Evolutionary conservation across 2,113 vertebrate genomes (phyloP).

Genomic region (Neolamprologus kungweensis): DNA sequence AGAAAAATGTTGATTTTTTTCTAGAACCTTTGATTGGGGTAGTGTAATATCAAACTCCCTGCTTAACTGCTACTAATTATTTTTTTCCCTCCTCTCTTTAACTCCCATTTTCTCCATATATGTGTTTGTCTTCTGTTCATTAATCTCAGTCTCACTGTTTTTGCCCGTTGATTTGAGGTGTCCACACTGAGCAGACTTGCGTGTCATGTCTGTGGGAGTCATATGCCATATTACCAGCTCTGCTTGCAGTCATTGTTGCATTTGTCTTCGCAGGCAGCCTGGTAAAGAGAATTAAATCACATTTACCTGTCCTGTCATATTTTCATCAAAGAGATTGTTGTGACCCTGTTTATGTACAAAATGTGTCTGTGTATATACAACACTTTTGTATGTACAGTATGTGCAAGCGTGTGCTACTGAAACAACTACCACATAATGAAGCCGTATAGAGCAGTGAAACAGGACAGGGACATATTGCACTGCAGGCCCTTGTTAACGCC

Average conservation of each 20-base stretch:
- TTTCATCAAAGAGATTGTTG: conserved; percentile 59
- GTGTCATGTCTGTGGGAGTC: background rate
- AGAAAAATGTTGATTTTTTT: background rate
- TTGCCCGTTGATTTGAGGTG: conserved; percentile 1
- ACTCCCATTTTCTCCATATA: background rate
- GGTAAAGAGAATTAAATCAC: conserved; percentile 47
- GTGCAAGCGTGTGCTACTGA: background rate
- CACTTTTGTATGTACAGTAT: background rate
- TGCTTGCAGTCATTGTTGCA: background rate
- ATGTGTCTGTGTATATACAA: background rate
- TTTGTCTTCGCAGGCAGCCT: background rate
- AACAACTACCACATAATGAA: conserved; percentile 2
- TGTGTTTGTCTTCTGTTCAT: conserved; percentile 22
- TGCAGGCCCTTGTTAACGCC: background rate
- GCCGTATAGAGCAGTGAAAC: conserved; percentile 13
- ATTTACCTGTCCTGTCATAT: conserved; percentile 46
- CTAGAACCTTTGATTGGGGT: background rate
- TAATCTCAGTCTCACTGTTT: background rate
- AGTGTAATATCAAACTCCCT: background rate
- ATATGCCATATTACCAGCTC: conserved; percentile 20
- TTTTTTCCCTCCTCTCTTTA: background rate
- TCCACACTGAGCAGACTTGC: background rate
- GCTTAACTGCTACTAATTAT: background rate
- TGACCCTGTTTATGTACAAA: conserved; percentile 24
- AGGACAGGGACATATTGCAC: conserved; percentile 26